Conservation (phyloP, 2,113 vertebrate genomes). For the Acrocephalus kingi region DNA sequence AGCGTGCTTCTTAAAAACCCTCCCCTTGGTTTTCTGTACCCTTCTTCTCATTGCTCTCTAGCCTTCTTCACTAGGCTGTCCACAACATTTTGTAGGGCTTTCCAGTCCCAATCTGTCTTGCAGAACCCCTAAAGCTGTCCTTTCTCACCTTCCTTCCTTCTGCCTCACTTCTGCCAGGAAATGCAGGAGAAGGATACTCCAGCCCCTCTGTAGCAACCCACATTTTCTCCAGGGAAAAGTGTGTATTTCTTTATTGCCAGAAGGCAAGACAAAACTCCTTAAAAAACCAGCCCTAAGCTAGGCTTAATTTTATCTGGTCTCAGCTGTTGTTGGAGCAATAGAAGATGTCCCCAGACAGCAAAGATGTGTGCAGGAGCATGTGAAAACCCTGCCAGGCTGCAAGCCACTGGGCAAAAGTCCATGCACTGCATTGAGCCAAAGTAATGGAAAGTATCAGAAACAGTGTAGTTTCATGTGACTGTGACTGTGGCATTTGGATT, state of each 20-base stretch:
- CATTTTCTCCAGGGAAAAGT: neutral
- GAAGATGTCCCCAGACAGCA: neutral
- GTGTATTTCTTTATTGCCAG: neutral
- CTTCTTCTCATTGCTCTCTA: neutral
- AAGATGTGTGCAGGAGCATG: neutral
- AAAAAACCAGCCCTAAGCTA: neutral
- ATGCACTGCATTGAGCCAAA: neutral
- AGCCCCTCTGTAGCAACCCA: neutral
- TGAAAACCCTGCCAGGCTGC: neutral
- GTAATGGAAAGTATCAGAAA: conserved; percentile 5
- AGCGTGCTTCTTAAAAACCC: neutral
- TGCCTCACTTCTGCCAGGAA: neutral
- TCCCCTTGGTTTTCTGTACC: neutral
- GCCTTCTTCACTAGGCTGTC: neutral
- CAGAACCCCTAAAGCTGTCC: neutral
- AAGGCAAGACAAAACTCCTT: neutral
- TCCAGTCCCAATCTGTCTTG: neutral
- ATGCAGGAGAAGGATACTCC: neutral
- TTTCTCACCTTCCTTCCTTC: neutral
- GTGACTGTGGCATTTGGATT: conserved; percentile 25
- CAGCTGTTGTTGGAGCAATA: neutral
- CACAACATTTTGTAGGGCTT: neutral
- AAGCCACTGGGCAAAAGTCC: neutral
- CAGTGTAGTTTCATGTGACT: neutral
- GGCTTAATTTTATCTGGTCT: neutral